Conservation (phyloP, 1,140 invertebrate species). For the Mycetomoellerius zeteki region DNA sequence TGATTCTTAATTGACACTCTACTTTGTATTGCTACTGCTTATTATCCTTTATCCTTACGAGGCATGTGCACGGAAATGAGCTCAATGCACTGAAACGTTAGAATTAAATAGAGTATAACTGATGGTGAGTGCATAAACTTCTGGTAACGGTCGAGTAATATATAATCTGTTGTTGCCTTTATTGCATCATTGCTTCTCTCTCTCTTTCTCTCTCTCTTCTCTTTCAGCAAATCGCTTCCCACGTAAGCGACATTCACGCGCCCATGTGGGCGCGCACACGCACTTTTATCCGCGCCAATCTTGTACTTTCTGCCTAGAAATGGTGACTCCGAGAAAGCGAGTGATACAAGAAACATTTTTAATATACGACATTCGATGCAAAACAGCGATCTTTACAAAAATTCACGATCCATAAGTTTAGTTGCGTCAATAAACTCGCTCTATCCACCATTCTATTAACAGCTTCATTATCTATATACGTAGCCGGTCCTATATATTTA, state of each 20-base stretch:
- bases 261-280: constrained; percentile 58
- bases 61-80: background rate
- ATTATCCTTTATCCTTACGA: constrained; percentile 3
- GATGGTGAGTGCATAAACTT: constrained; percentile 26
- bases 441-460: constrained; percentile 7
- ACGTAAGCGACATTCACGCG: constrained; percentile 53
- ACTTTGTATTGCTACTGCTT: background rate
- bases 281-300: background rate
- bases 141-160: constrained; percentile 15
- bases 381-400: background rate
- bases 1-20: background rate
- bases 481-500: background rate
- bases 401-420: constrained; percentile 3
- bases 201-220: background rate
- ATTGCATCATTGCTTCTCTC: constrained; percentile 63
- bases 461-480: constrained; percentile 7
- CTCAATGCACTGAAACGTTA: constrained; percentile 7
- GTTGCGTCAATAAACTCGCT: background rate
- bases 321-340: constrained; percentile 7
- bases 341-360: background rate
- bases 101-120: constrained; percentile 25
- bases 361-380: background rate
- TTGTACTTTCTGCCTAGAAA: constrained; percentile 56
- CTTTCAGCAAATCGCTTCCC: constrained; percentile 57
- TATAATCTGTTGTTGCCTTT: constrained; percentile 65